Conservation (phyloP, 1,140 invertebrate genomes). For the Ceratosolen fusciceps region DNA sequence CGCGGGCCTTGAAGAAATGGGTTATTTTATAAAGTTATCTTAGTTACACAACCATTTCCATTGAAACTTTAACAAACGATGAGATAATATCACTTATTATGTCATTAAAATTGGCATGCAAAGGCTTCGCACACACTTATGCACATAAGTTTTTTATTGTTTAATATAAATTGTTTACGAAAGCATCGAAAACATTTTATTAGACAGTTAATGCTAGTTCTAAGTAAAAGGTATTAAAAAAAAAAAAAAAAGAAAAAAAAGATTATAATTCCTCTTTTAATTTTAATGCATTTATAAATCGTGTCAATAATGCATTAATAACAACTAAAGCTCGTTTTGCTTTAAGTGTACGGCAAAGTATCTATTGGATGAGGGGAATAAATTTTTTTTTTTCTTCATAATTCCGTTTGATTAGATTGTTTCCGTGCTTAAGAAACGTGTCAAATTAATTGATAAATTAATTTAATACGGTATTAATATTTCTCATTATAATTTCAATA, state of each 20-base stretch:
- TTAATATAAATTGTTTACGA: constrained; percentile 13
- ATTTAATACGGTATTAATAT: no score
- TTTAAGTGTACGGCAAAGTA: background rate
- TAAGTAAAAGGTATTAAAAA: background rate
- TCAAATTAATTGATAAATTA: background rate
- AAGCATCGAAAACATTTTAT: background rate
- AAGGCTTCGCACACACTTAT: background rate
- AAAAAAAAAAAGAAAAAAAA: no score
- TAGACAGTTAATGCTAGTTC: background rate
- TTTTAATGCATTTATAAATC: background rate
- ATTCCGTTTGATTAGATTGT: background rate
- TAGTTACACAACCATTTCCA: constrained; percentile 8
- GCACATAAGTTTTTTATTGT: background rate
- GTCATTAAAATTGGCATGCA: constrained; percentile 1
- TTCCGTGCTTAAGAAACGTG: background rate
- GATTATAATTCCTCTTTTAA: background rate
- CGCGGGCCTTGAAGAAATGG: background rate
- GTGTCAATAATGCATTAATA: background rate
- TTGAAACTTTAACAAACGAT: constrained; percentile 14
- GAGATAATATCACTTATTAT: constrained; percentile 24
- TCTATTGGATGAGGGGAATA: background rate
- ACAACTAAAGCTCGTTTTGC: background rate
- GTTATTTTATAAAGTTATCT: constrained; percentile 22
- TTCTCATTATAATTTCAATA: no score
- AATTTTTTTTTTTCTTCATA: no score